phyloP scores from a whole-genome alignment of 1,140 invertebrate species.

The Lasaia peninsularis region DNA sequence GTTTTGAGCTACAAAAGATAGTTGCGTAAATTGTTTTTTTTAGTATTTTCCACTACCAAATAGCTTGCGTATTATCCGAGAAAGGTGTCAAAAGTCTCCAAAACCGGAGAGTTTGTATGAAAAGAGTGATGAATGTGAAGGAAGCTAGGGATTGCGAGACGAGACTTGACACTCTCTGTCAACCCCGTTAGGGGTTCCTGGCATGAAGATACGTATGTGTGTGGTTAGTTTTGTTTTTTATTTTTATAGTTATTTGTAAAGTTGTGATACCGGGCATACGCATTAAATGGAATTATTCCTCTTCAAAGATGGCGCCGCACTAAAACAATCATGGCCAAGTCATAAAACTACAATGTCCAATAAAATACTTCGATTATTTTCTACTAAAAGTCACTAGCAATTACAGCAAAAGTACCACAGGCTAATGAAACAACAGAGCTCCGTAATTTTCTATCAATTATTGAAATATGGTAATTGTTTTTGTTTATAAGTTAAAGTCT shows the following conservation, averaged over 20 bases:
- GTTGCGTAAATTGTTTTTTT: no score
- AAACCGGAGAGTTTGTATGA: no score
- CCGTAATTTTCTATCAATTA: conserved; percentile 3
- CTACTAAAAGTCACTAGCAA: background rate
- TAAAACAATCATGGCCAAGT: background rate
- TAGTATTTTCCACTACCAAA: no score
- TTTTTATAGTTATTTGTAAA: background rate
- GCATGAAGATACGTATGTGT: no score
- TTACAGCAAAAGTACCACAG: background rate
- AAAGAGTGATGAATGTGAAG: no score
- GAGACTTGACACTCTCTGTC: no score
- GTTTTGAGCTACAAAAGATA: no score
- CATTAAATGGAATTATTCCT: background rate
- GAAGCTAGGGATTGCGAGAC: no score
- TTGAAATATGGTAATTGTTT: background rate
- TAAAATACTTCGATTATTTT: background rate
- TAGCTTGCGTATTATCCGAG: no score
- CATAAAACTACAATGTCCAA: conserved; percentile 5
- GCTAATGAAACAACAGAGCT: background rate
- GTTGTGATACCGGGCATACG: background rate
- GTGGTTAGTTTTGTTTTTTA: no score
- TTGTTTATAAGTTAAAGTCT: background rate
- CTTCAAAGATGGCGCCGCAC: background rate
- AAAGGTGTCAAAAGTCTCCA: no score
- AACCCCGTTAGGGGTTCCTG: no score